These are phyloP conservation scores for Paramacrobiotus metropolitanus DNA, from an alignment of 1,140 invertebrate genomes.

Conservation along the genomic window DNA sequence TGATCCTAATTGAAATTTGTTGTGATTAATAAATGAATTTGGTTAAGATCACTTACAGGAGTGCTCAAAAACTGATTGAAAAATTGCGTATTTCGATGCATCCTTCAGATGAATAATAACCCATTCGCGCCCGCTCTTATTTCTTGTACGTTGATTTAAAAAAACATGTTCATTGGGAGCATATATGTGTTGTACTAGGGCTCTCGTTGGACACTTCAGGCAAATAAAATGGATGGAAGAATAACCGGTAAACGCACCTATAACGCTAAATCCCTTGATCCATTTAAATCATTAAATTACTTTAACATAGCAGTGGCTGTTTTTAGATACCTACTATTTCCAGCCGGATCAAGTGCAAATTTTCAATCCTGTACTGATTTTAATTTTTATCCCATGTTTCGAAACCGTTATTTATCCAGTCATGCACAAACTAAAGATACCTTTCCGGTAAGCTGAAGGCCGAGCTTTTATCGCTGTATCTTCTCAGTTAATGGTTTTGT, in stretches of 20 bases:
- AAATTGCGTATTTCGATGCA: too few species aligned
- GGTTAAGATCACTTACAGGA: too few species aligned
- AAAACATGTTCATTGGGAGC: background rate
- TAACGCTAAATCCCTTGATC: too few species aligned
- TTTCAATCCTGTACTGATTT: constrained; percentile 56
- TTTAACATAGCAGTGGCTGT: too few species aligned
- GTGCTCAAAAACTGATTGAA: too few species aligned
- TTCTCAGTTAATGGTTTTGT: background rate
- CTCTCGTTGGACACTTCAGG: constrained; percentile 27
- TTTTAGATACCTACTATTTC: background rate
- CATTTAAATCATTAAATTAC: too few species aligned
- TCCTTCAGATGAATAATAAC: too few species aligned
- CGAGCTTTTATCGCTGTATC: background rate
- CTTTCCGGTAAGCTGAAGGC: background rate
- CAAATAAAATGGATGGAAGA: constrained; percentile 19
- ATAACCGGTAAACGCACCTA: background rate
- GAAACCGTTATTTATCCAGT: constrained; percentile 43
- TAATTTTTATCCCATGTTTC: constrained; percentile 65
- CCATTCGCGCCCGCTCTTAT: too few species aligned
- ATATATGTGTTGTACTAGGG: constrained; percentile 23
- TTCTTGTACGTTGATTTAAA: background rate
- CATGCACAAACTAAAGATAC: constrained; percentile 18
- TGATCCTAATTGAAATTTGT: too few species aligned
- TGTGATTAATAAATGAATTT: too few species aligned
- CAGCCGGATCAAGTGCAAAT: constrained; percentile 5